Conservation (phyloP, 2,113 vertebrate genomes). For the Prinia subflava region DNA sequence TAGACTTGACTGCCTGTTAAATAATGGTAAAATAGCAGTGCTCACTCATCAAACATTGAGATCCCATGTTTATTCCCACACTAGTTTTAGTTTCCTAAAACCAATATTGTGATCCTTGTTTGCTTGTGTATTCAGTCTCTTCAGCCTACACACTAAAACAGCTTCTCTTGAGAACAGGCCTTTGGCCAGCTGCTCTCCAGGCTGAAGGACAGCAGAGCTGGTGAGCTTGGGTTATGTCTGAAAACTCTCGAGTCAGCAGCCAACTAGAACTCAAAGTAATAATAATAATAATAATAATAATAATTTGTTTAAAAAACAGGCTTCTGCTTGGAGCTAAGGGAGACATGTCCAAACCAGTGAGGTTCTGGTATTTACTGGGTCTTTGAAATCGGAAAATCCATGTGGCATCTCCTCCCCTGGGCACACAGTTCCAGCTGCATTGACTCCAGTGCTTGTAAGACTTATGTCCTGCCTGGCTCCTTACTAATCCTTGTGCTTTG, state of each 20-base stretch:
- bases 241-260: background rate
- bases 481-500: background rate
- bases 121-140: background rate
- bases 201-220: background rate
- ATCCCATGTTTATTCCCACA: background rate
- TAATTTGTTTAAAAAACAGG: background rate
- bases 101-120: background rate
- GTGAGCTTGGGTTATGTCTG: background rate
- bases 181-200: background rate
- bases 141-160: background rate
- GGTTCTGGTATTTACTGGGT: background rate
- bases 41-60: background rate
- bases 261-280: background rate
- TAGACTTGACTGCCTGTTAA: background rate
- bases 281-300: background rate
- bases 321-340: background rate
- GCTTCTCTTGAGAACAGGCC: background rate
- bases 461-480: background rate
- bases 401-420: accelerated
- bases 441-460: background rate
- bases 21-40: background rate
- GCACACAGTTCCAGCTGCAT: accelerated
- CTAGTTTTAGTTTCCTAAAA: background rate
- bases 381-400: background rate
- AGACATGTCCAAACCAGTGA: accelerated